A percentile compares a stretch with the other conserved stretches of the same genome.
These are phyloP conservation scores for Cichladusa arquata DNA, from an alignment of 2,113 vertebrate species.

Conservation along the genomic window DNA sequence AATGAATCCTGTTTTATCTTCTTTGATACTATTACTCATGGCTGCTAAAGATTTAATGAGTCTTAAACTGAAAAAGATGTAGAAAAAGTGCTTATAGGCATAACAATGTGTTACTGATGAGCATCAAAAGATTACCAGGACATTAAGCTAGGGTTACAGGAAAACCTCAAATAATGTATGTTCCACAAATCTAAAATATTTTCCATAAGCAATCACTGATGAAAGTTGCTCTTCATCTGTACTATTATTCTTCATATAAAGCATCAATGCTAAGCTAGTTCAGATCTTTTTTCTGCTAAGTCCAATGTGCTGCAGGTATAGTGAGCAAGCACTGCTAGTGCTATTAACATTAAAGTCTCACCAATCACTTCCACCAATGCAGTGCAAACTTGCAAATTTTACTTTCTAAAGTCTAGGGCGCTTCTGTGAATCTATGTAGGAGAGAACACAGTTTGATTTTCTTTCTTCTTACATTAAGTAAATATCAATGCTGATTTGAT, in stretches of 20 bases:
- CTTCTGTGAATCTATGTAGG: neutral
- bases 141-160: constrained; percentile 46
- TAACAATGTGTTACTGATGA: constrained; percentile 59
- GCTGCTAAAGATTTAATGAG: constrained; percentile 55
- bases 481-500: neutral
- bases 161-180: constrained; percentile 38
- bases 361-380: neutral
- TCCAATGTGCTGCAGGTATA: accelerated
- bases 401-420: neutral
- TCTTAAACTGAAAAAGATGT: constrained; percentile 63
- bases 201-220: constrained; percentile 26
- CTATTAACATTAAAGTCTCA: neutral
- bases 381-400: neutral
- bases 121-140: constrained; percentile 60
- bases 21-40: constrained; percentile 48
- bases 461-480: neutral
- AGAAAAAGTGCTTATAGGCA: constrained; percentile 54
- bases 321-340: neutral
- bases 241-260: neutral
- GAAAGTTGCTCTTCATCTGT: neutral
- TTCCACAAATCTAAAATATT: constrained; percentile 36
- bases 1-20: constrained; percentile 42
- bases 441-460: neutral
- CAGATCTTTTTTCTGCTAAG: neutral
- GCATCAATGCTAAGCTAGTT: neutral